phyloP scores from a whole-genome alignment of 2,797 vertebrate species.

The Enteromius radiatus region DNA sequence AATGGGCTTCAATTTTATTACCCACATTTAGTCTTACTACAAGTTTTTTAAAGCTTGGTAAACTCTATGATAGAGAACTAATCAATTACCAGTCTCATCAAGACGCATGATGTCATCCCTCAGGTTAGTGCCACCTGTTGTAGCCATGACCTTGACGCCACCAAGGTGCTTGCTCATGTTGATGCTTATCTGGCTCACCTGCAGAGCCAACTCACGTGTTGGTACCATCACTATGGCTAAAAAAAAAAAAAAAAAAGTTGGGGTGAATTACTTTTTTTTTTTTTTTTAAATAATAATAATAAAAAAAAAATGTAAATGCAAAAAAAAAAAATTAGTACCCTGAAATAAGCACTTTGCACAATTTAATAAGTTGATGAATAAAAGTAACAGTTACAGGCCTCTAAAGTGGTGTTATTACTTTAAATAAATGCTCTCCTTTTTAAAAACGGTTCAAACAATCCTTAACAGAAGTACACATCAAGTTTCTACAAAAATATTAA shows the following conservation, averaged over 20 bases:
- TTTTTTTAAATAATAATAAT: too few relatives aligned
- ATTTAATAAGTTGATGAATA: not conserved
- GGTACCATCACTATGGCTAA: slow-evolving; percentile 79
- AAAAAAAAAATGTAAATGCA: too few relatives aligned
- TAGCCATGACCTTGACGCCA: slow-evolving; percentile 80
- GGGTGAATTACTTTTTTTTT: not conserved
- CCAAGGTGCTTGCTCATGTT: slow-evolving; percentile 78
- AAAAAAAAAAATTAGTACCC: not conserved
- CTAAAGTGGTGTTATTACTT: not conserved
- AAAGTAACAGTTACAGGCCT: not conserved
- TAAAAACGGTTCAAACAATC: not conserved
- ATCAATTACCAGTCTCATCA: slow-evolving; percentile 74
- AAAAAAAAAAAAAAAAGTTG: not conserved
- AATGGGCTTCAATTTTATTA: not conserved
- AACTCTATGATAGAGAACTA: not conserved
- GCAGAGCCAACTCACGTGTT: slow-evolving; percentile 79
- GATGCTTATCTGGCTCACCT: slow-evolving; percentile 81
- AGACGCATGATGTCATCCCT: slow-evolving; percentile 81
- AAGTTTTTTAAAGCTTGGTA: not conserved
- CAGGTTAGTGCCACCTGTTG: slow-evolving; percentile 79
- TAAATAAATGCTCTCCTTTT: not conserved
- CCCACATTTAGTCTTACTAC: not conserved
- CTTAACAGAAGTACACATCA: not conserved
- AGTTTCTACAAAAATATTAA: not conserved
- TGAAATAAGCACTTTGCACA: not conserved